Conservation (phyloP, 2,113 vertebrate species). For the Morone saxatilis region DNA sequence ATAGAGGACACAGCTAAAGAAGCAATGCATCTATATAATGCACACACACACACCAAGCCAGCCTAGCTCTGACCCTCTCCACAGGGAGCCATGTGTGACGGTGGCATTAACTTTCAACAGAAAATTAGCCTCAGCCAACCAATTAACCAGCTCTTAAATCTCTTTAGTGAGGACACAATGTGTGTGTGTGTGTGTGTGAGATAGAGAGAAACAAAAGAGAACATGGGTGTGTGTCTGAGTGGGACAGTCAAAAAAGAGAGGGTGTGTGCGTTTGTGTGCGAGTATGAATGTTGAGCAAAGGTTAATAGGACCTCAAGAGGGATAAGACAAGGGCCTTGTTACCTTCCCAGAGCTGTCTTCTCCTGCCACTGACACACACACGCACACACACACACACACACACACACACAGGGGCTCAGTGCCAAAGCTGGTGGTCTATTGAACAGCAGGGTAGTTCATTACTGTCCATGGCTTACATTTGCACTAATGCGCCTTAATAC, state of each 20-base stretch:
- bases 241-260: conserved; percentile 43
- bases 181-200: conserved; percentile 20
- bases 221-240: conserved; percentile 25
- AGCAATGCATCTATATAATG: background rate
- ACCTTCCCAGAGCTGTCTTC: conserved; percentile 58
- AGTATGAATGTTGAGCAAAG: conserved; percentile 59
- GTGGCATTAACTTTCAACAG: conserved; percentile 74
- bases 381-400: conserved; percentile 35
- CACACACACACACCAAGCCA: background rate
- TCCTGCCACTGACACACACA: conserved; percentile 4
- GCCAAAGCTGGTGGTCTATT: conserved; percentile 52
- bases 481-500: conserved; percentile 63
- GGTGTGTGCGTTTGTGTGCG: conserved; percentile 11
- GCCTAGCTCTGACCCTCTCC: conserved; percentile 34
- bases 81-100: conserved; percentile 58
- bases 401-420: conserved; percentile 20
- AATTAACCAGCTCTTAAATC: conserved; percentile 76
- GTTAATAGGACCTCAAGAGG: conserved; percentile 79
- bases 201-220: conserved; percentile 24
- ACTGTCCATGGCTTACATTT: conserved; percentile 52
- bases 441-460: conserved; percentile 62
- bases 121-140: conserved; percentile 72
- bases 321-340: conserved; percentile 67
- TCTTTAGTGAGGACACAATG: conserved; percentile 38
- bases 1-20: background rate